Evolutionary conservation across 1,140 invertebrate genomes (phyloP).

Genomic region (Macrosteles quadrilineatus): DNA sequence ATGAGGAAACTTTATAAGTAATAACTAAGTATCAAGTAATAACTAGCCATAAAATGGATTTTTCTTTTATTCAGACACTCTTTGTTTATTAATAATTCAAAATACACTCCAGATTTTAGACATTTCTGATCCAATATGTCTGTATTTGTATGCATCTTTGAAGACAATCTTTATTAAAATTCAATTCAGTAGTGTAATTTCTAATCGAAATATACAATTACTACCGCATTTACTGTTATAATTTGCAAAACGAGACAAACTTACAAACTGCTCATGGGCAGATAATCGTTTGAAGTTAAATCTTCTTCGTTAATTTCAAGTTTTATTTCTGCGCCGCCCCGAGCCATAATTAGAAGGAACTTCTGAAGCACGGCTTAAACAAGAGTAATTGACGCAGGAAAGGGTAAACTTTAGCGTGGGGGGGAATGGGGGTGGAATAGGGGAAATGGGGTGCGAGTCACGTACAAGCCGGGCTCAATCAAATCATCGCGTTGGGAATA

Average conservation of each 20-base stretch:
- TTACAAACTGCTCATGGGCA: constrained; percentile 4
- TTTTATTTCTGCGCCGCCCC: constrained; percentile 4
- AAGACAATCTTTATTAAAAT: too few species aligned
- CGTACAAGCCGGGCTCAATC: constrained; percentile 32
- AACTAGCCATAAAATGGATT: too few species aligned
- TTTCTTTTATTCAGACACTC: too few species aligned
- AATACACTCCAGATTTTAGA: too few species aligned
- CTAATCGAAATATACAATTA: too few species aligned
- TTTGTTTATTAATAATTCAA: too few species aligned
- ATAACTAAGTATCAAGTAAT: too few species aligned
- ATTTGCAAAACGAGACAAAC: constrained; percentile 1
- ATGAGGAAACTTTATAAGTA: too few species aligned
- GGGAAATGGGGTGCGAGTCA: constrained; percentile 26
- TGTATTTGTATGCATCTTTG: too few species aligned
- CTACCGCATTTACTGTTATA: background rate
- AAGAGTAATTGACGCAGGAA: constrained; percentile 10
- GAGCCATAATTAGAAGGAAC: constrained; percentile 6
- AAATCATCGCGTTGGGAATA: constrained; percentile 31
- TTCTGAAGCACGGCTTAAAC: constrained; percentile 5
- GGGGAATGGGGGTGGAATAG: background rate
- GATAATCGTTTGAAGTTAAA: constrained; percentile 14
- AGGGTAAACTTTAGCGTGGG: background rate
- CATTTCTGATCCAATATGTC: too few species aligned
- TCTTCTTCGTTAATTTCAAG: constrained; percentile 9
- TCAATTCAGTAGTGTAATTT: too few species aligned